Conservation (phyloP, 2,113 vertebrate species). For the Meles meles region DNA sequence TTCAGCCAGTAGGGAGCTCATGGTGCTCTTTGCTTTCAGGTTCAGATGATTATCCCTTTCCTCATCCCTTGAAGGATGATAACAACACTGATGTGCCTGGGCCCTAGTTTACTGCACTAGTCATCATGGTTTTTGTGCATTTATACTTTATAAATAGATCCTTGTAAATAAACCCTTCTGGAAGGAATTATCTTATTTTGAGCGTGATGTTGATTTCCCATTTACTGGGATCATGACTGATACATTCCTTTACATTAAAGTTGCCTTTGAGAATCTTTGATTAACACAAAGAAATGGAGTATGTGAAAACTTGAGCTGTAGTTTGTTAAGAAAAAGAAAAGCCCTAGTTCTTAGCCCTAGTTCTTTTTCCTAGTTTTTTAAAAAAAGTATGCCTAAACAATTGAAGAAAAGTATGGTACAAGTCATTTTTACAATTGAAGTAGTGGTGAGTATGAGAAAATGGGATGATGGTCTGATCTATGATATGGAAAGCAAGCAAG, state of each 20-base stretch:
- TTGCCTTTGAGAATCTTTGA: background rate
- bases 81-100: background rate
- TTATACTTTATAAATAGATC: conserved; percentile 28
- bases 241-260: background rate
- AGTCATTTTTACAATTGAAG: background rate
- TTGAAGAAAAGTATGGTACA: background rate
- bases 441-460: background rate
- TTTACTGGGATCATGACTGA: background rate
- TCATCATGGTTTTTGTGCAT: background rate
- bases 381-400: background rate
- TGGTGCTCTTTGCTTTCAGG: background rate
- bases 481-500: background rate
- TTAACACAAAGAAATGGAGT: background rate
- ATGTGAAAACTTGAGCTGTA: background rate
- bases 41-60: background rate
- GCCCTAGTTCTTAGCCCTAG: too few species aligned
- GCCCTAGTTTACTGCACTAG: background rate
- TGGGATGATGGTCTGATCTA: background rate
- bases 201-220: background rate
- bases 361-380: too few species aligned
- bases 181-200: conserved; percentile 4
- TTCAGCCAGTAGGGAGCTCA: background rate
- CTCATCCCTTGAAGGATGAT: background rate
- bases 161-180: conserved; percentile 13
- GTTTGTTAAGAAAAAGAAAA: background rate